These are phyloP conservation scores for Agriopis leucophaearia DNA, from an alignment of 2,888 invertebrate genomes.

Conservation along the genomic window DNA sequence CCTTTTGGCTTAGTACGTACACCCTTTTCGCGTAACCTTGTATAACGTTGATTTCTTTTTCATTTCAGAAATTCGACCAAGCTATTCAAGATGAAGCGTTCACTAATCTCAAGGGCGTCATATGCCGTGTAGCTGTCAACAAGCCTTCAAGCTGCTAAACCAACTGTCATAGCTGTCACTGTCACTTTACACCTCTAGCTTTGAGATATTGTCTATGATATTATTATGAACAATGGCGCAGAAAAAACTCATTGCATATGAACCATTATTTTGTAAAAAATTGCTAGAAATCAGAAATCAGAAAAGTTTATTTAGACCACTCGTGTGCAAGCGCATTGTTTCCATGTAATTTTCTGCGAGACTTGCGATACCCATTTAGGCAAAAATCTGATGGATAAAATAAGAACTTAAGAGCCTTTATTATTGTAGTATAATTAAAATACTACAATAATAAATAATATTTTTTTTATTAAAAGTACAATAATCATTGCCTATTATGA, in stretches of 20 bases:
- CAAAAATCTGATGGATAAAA: too few species aligned
- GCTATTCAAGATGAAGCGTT: slow-evolving; percentile 84
- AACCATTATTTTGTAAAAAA: too few species aligned
- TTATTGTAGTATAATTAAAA: too few species aligned
- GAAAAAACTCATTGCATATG: too few species aligned
- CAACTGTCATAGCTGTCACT: background rate
- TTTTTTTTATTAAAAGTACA: slow-evolving; percentile 5
- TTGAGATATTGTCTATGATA: background rate
- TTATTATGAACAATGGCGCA: too few species aligned
- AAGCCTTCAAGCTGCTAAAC: slow-evolving; percentile 69
- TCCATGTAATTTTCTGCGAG: too few species aligned
- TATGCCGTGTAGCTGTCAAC: slow-evolving; percentile 79
- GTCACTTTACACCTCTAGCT: background rate
- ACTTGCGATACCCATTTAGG: too few species aligned
- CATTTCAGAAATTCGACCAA: slow-evolving; percentile 85
- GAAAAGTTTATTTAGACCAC: too few species aligned
- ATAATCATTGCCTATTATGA: background rate
- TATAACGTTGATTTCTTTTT: background rate
- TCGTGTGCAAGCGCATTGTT: background rate
- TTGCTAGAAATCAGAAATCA: too few species aligned
- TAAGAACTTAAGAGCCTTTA: too few species aligned
- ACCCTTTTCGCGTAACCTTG: background rate
- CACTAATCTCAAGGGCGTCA: slow-evolving; percentile 83
- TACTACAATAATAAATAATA: too few species aligned
- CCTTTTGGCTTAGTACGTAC: too few species aligned